Percentiles rank a stretch among this genome's conserved stretches.
Conservation (phyloP, 2,797 vertebrate species). For the Pyrocephalus nanus region DNA sequence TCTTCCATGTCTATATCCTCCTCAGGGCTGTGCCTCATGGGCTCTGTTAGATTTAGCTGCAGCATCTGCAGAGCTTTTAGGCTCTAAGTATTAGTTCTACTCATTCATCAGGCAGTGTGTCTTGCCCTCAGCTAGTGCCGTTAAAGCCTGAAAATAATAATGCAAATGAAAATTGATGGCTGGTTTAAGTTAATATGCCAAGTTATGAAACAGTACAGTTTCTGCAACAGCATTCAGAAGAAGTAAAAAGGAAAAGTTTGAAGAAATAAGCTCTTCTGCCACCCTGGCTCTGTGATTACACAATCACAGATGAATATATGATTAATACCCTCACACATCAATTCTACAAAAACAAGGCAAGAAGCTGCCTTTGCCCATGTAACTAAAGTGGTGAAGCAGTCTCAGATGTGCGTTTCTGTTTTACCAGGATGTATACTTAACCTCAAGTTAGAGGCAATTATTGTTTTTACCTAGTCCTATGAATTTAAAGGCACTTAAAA, state of each 20-base stretch:
- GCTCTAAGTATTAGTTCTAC: background rate
- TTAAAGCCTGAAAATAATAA: background rate
- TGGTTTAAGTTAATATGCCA: background rate
- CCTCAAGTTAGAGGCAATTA: background rate
- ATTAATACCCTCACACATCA: background rate
- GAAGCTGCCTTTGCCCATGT: background rate
- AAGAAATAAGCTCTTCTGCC: background rate
- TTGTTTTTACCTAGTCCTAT: background rate
- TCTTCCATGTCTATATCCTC: background rate
- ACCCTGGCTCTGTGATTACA: background rate
- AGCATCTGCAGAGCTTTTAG: background rate
- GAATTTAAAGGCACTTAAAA: background rate
- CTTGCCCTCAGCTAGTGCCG: background rate
- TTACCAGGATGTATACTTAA: background rate
- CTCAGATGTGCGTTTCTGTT: background rate
- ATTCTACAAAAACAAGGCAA: background rate
- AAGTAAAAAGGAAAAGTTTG: background rate
- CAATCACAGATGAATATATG: background rate
- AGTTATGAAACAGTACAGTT: background rate
- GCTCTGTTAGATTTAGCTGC: background rate
- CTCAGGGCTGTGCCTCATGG: background rate
- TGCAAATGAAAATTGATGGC: background rate
- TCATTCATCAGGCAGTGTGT: background rate
- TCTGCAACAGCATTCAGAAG: background rate
- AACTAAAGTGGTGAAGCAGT: background rate